phyloP scores from a whole-genome alignment of 2,797 vertebrate species.

The Valencia hispanica region DNA sequence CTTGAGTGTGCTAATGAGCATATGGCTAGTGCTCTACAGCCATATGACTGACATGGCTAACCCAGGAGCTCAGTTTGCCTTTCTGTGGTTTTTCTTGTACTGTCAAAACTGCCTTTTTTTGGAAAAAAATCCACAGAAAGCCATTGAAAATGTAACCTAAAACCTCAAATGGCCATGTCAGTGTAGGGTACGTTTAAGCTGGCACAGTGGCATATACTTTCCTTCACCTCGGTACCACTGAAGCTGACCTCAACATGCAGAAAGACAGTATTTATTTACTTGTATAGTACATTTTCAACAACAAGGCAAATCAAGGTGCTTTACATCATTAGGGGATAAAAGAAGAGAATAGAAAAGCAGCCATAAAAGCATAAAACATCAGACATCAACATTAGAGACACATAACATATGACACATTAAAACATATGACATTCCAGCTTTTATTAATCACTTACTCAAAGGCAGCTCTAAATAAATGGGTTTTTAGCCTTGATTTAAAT shows the following conservation, averaged over 20 bases:
- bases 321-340: no score
- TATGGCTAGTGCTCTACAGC: slow-evolving; percentile 50
- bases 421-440: no score
- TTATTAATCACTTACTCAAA: no score
- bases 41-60: slow-evolving; percentile 67
- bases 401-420: no score
- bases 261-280: slow-evolving; percentile 42
- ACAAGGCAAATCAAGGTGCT: no score
- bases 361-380: no score
- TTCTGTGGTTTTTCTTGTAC: slow-evolving; percentile 67
- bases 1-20: slow-evolving; percentile 62
- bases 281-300: no score
- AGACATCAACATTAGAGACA: no score
- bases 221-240: slow-evolving; percentile 63
- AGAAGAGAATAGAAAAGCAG: no score
- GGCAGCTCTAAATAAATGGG: no score
- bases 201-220: slow-evolving; percentile 67
- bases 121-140: slow-evolving; percentile 58
- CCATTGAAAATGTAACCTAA: slow-evolving; percentile 70
- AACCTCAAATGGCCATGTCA: slow-evolving; percentile 77
- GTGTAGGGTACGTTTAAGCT: slow-evolving; percentile 77
- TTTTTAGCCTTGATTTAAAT: no score
- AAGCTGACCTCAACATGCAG: slow-evolving; percentile 69
- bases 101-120: slow-evolving; percentile 54
- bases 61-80: slow-evolving; percentile 60